Percentiles rank a stretch among this genome's conserved stretches.
Evolutionary conservation across 2,888 invertebrate species (phyloP).

Genomic region (Elysia crispata): DNA sequence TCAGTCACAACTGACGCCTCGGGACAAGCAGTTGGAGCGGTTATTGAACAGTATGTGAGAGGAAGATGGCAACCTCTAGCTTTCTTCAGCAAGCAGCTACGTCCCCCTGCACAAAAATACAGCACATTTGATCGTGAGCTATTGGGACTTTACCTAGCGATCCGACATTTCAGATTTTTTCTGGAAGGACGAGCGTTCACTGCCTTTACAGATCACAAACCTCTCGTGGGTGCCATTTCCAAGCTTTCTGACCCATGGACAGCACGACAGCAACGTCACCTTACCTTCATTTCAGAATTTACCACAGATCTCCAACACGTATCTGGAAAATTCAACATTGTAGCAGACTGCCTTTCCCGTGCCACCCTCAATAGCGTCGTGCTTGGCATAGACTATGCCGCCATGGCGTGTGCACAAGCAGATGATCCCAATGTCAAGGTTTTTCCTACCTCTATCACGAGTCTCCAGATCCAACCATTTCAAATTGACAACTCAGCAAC

Average conservation of each 20-base stretch:
- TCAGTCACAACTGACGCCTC: too few species aligned
- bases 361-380: not conserved
- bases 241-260: not conserved
- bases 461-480: not conserved
- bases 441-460: not conserved
- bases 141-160: too few species aligned
- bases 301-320: not conserved
- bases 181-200: too few species aligned
- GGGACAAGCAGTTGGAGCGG: too few species aligned
- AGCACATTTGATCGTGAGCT: too few species aligned
- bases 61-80: too few species aligned
- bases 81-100: too few species aligned
- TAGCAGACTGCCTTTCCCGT: slow-evolving; percentile 2
- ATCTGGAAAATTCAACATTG: not conserved
- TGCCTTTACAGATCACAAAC: too few species aligned
- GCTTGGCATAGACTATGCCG: not conserved
- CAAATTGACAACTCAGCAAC: not conserved
- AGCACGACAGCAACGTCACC: slow-evolving; percentile 6
- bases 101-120: too few species aligned
- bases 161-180: too few species aligned
- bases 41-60: too few species aligned
- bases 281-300: not conserved
- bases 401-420: not conserved
- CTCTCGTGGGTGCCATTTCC: too few species aligned
- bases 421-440: not conserved